Conservation (phyloP, 2,888 invertebrate genomes). For the Drosophila niveifrons region DNA sequence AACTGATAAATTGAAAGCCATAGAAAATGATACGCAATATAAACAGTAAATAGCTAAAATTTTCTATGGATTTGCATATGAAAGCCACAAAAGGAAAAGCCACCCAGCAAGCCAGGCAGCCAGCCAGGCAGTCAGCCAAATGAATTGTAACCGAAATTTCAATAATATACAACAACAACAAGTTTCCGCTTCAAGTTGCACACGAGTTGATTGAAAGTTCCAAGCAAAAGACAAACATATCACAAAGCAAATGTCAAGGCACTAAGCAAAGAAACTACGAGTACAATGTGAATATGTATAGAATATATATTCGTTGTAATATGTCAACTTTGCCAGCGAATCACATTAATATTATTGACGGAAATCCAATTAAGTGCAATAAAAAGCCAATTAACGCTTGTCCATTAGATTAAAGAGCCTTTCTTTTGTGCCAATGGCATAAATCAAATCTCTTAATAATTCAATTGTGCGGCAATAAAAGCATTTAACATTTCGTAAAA, state of each 20-base stretch:
- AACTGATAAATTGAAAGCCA: constrained; percentile 60
- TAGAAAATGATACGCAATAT: constrained; percentile 61
- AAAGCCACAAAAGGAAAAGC: constrained; percentile 32
- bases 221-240: constrained; percentile 4
- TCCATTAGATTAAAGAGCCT: constrained; percentile 33
- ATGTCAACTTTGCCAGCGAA: constrained; percentile 1
- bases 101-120: constrained; percentile 10
- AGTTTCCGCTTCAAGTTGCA: constrained; percentile 24
- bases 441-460: constrained; percentile 18
- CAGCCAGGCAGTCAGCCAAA: constrained; percentile 25
- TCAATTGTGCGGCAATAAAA: constrained; percentile 28
- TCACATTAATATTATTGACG: constrained; percentile 13
- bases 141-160: constrained; percentile 46
- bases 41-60: constrained; percentile 52
- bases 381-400: constrained; percentile 34
- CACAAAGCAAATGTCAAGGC: constrained; percentile 2
- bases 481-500: background rate
- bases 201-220: constrained; percentile 20
- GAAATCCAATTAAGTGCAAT: constrained; percentile 30
- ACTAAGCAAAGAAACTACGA: background rate
- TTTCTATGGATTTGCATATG: constrained; percentile 52
- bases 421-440: constrained; percentile 1
- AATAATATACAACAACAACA: constrained; percentile 22
- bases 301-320: background rate
- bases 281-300: background rate